Evolutionary conservation across 1,140 invertebrate genomes (phyloP).

Genomic region (Copidosoma floridanum): DNA sequence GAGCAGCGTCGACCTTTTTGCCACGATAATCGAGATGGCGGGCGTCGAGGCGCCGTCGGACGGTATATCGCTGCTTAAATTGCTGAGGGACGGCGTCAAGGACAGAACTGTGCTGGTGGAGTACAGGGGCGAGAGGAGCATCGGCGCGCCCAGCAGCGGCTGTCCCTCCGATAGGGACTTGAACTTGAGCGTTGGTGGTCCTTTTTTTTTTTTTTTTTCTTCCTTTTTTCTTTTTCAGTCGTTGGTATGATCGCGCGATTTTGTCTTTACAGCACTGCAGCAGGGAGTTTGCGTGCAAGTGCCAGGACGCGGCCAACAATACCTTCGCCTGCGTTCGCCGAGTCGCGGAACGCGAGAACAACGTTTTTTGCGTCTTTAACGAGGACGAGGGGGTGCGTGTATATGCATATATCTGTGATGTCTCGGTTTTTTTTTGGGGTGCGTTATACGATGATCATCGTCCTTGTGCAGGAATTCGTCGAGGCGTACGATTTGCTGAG

Average conservation of each 20-base stretch:
- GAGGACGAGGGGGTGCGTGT: conserved; percentile 66
- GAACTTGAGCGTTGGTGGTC: conserved; percentile 59
- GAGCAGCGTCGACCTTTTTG: conserved; percentile 76
- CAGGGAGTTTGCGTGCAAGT: conserved; percentile 70
- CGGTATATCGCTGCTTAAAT: conserved; percentile 51
- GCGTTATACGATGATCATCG: too few relatives aligned
- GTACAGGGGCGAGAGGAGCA: conserved; percentile 73
- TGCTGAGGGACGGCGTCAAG: conserved; percentile 19
- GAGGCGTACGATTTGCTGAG: conserved; percentile 69
- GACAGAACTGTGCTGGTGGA: conserved; percentile 70
- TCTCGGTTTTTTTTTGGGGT: too few relatives aligned
- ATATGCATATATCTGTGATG: background rate
- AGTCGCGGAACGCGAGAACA: conserved; percentile 57
- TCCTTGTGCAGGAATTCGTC: conserved; percentile 68
- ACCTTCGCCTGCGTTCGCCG: conserved; percentile 76
- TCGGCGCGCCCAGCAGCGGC: conserved; percentile 48
- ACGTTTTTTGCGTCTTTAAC: conserved; percentile 74
- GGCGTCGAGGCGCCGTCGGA: conserved; percentile 53
- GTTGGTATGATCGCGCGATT: too few relatives aligned
- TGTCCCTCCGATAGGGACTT: conserved; percentile 61
- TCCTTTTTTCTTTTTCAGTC: background rate
- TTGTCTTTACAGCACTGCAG: conserved; percentile 62
- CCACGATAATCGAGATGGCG: conserved; percentile 75
- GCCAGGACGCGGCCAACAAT: conserved; percentile 80
- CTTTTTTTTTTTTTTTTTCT: background rate